A percentile compares a stretch with the other conserved stretches of the same genome.
These are phyloP conservation scores for Diloba caeruleocephala DNA, from an alignment of 2,888 invertebrate genomes.

Conservation along the genomic window DNA sequence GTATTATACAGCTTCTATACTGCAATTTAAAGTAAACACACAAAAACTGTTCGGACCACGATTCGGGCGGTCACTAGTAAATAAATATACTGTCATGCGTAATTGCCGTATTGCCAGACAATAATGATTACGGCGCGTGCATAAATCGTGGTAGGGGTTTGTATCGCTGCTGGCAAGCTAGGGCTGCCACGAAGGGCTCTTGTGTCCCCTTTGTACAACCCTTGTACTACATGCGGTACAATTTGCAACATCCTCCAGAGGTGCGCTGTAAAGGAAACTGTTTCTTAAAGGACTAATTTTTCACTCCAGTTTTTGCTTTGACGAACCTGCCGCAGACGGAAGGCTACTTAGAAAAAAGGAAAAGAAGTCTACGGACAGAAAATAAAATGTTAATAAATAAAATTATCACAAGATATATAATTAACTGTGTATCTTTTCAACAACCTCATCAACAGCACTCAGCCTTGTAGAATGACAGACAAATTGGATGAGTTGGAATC, in stretches of 20 bases:
- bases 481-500: conserved; percentile 38
- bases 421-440: too few species aligned
- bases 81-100: conserved; percentile 47
- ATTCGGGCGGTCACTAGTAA: conserved; percentile 38
- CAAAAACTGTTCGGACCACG: conserved; percentile 23
- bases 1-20: neutral
- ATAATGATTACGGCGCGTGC: conserved; percentile 39
- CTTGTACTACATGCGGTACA: conserved; percentile 57
- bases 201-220: conserved; percentile 48
- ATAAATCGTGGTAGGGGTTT: conserved; percentile 45
- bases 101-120: conserved; percentile 42
- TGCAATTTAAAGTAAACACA: conserved; percentile 14
- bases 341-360: conserved; percentile 16
- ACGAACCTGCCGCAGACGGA: conserved; percentile 23
- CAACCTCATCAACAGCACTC: conserved; percentile 4
- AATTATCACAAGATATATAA: too few species aligned
- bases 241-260: conserved; percentile 60
- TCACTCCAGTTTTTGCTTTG: conserved; percentile 62
- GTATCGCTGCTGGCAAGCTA: conserved; percentile 23
- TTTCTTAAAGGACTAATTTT: conserved; percentile 71
- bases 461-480: conserved; percentile 16
- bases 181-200: conserved; percentile 26
- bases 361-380: neutral
- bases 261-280: conserved; percentile 54
- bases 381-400: neutral